These are phyloP conservation scores for Drosophila gaucha DNA, from an alignment of 2,888 invertebrate genomes.

Conservation along the genomic window DNA sequence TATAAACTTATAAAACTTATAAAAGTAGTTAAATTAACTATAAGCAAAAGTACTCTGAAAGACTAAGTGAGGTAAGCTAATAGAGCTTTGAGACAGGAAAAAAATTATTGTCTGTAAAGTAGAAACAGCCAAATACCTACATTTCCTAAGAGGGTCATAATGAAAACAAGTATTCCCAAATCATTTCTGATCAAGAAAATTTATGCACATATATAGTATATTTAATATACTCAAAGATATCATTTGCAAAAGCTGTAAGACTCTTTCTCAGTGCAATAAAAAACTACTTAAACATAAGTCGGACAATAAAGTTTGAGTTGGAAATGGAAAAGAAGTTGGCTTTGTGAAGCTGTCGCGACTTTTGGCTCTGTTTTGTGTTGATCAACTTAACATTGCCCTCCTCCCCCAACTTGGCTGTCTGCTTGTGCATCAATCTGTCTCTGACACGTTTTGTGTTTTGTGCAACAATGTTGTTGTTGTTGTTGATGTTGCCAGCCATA, in stretches of 20 bases:
- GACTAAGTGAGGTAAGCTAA: too few species aligned
- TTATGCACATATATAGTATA: too few species aligned
- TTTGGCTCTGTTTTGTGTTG: conserved; percentile 25
- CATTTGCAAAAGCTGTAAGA: too few species aligned
- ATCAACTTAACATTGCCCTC: conserved; percentile 36
- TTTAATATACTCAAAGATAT: too few species aligned
- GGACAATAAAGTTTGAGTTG: conserved; percentile 2
- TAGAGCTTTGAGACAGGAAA: too few species aligned
- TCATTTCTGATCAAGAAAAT: too few species aligned
- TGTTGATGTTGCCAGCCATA: conserved; percentile 39
- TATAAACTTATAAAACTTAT: background rate
- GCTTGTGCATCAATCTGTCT: conserved; percentile 67
- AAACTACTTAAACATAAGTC: conserved; percentile 14
- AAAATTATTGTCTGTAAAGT: too few species aligned
- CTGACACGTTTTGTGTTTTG: conserved; percentile 60
- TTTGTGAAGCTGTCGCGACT: conserved; percentile 1
- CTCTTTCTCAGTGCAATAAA: conserved; percentile 1
- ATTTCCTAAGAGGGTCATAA: too few species aligned
- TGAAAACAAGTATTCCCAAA: too few species aligned
- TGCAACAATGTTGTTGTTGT: conserved; percentile 69
- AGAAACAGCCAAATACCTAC: too few species aligned
- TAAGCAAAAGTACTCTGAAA: too few species aligned
- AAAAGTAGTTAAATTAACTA: too few species aligned
- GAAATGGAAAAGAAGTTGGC: conserved; percentile 3
- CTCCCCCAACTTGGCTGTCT: conserved; percentile 5